A percentile compares a stretch with the other conserved stretches of the same genome.
These are phyloP conservation scores for Capitulum mitella DNA, from an alignment of 2,888 invertebrate genomes.

Conservation along the genomic window DNA sequence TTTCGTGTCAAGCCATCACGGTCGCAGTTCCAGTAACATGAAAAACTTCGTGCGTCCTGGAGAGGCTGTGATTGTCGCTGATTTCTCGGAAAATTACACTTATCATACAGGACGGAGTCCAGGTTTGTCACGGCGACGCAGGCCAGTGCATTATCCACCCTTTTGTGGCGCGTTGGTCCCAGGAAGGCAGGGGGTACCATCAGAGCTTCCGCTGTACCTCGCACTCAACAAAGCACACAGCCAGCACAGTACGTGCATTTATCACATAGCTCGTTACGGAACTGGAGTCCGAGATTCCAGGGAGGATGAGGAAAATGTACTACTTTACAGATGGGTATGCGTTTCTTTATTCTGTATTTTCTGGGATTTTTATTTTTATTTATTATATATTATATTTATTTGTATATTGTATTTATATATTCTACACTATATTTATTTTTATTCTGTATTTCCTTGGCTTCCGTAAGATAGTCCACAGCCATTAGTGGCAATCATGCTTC, in stretches of 20 bases:
- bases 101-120: slow-evolving; percentile 27
- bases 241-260: slow-evolving; percentile 26
- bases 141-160: slow-evolving; percentile 6
- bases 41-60: not conserved
- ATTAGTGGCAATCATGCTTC: no score
- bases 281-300: slow-evolving; percentile 22
- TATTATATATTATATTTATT: no score
- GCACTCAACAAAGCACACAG: slow-evolving; percentile 26
- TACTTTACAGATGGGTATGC: slow-evolving; percentile 6
- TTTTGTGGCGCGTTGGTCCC: slow-evolving; percentile 26
- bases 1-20: not conserved
- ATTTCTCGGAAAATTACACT: not conserved
- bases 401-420: no score
- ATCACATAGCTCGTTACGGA: slow-evolving; percentile 24
- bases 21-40: not conserved
- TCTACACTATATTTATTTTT: no score
- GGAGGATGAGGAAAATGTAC: not conserved
- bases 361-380: no score
- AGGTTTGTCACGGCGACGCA: slow-evolving; percentile 12
- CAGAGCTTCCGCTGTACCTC: slow-evolving; percentile 15
- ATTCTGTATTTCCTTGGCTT: no score
- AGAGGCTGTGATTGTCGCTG: not conserved
- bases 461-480: no score
- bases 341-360: no score
- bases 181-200: not conserved